Percentiles rank a stretch among this genome's conserved stretches.
Conservation (phyloP, 1,140 invertebrate species). For the Steinernema khuongi region DNA sequence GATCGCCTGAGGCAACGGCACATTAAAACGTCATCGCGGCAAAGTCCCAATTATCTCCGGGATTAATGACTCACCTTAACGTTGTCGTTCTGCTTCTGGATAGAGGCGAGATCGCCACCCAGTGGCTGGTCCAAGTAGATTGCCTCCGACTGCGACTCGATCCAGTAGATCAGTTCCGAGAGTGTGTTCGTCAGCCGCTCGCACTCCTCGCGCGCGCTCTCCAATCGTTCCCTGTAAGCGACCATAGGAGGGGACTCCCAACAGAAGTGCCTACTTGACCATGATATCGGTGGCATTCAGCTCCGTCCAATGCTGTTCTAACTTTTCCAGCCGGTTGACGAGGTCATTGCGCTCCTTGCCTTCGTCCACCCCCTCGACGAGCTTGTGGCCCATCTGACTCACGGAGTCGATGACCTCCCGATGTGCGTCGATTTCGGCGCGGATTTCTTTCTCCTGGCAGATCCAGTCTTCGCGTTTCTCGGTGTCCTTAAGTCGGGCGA, state of each 20-base stretch:
- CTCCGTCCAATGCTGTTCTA: slow-evolving; percentile 41
- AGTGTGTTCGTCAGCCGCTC: slow-evolving; percentile 46
- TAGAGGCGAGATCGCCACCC: slow-evolving; percentile 44
- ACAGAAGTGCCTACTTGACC: slow-evolving; percentile 32
- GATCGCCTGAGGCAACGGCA: slow-evolving; percentile 28
- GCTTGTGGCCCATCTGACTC: slow-evolving; percentile 48
- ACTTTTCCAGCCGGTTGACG: slow-evolving; percentile 36
- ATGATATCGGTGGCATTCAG: slow-evolving; percentile 29
- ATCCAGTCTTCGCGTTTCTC: slow-evolving; percentile 49
- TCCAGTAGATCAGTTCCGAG: slow-evolving; percentile 47
- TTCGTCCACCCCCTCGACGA: slow-evolving; percentile 42
- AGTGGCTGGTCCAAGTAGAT: slow-evolving; percentile 47
- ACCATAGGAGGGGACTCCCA: background rate
- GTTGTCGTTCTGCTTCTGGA: slow-evolving; percentile 46
- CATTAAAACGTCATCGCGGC: slow-evolving; percentile 23
- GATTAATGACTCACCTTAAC: slow-evolving; percentile 32
- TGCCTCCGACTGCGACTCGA: slow-evolving; percentile 43
- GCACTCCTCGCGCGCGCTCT: slow-evolving; percentile 57
- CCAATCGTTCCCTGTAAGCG: slow-evolving; percentile 45
- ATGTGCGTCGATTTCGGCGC: slow-evolving; percentile 52
- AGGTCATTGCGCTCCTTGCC: slow-evolving; percentile 36
- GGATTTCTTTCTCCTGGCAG: slow-evolving; percentile 40
- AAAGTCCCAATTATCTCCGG: slow-evolving; percentile 15
- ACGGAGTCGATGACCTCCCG: slow-evolving; percentile 47
- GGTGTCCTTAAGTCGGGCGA: slow-evolving; percentile 51